Evolutionary conservation across 2,888 invertebrate genomes (phyloP).

Genomic region (Ormyrus nitidulus): DNA sequence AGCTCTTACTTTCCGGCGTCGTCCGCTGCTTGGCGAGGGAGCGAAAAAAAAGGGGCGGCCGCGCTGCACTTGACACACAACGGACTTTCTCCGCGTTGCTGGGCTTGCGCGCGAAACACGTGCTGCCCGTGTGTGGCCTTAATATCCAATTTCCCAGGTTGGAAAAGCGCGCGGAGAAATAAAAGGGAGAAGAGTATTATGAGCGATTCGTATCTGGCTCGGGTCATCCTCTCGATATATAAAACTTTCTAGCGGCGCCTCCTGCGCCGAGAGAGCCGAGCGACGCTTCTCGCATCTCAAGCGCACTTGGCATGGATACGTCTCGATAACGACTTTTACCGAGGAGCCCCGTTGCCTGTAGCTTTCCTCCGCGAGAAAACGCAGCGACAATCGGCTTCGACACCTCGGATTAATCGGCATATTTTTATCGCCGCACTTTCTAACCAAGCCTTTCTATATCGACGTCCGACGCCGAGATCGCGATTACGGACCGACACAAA

Average conservation of each 20-base stretch:
- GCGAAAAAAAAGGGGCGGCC: constrained; percentile 5
- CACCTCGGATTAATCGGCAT: too few relatives aligned
- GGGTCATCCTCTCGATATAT: neutral
- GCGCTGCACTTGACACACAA: constrained; percentile 50
- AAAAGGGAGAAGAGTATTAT: neutral
- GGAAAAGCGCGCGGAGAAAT: neutral
- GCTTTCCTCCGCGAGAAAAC: too few relatives aligned
- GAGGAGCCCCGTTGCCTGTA: neutral
- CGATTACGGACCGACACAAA: too few relatives aligned
- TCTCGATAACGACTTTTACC: constrained; percentile 16
- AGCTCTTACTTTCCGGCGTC: constrained; percentile 41
- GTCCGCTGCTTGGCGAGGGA: neutral
- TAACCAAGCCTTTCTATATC: too few relatives aligned
- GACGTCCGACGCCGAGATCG: too few relatives aligned
- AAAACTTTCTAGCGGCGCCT: constrained; percentile 11
- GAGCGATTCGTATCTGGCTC: constrained; percentile 11
- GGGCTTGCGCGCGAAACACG: neutral
- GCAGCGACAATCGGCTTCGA: too few relatives aligned
- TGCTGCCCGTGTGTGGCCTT: constrained; percentile 44
- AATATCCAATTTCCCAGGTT: constrained; percentile 48
- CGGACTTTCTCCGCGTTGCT: constrained; percentile 45
- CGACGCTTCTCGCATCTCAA: too few relatives aligned
- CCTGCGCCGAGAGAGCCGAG: too few relatives aligned
- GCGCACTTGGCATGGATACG: neutral
- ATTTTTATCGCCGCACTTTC: too few relatives aligned